Evolutionary conservation across 2,113 vertebrate species (phyloP).

Genomic region (Stegastes partitus): DNA sequence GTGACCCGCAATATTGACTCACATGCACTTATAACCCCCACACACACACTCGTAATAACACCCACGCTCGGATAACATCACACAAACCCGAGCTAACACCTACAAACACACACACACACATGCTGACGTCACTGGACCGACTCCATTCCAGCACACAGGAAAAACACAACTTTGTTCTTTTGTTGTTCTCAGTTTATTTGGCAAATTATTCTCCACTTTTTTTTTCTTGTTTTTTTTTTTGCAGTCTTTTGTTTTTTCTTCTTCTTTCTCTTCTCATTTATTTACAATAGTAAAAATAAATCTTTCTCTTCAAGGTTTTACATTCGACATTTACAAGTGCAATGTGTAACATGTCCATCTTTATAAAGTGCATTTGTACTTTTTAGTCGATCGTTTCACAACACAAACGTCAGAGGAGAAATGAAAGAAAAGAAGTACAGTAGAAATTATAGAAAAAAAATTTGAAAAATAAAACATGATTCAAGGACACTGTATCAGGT

Average conservation of each 20-base stretch:
- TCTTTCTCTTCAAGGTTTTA: constrained; percentile 79
- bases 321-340: constrained; percentile 85
- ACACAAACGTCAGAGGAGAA: constrained; percentile 20
- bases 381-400: constrained; percentile 58
- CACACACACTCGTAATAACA: constrained; percentile 27
- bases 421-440: constrained; percentile 14
- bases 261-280: constrained; percentile 43
- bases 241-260: constrained; percentile 39
- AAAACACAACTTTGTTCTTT: constrained; percentile 11
- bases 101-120: constrained; percentile 13
- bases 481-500: constrained; percentile 49
- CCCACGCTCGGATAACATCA: constrained; percentile 41
- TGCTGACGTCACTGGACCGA: constrained; percentile 5
- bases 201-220: constrained; percentile 70
- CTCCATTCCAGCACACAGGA: constrained; percentile 1
- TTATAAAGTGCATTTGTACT: constrained; percentile 83
- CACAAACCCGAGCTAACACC: background rate
- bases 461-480: constrained; percentile 49
- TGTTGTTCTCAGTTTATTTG: constrained; percentile 74
- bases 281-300: constrained; percentile 85
- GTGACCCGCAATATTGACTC: constrained; percentile 56
- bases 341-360: constrained; percentile 81
- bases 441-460: constrained; percentile 6
- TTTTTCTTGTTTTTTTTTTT: constrained; percentile 18
- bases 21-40: constrained; percentile 27